phyloP scores from a whole-genome alignment of 2,888 invertebrate genomes.

The Scaptomyza cyrtandrae region DNA sequence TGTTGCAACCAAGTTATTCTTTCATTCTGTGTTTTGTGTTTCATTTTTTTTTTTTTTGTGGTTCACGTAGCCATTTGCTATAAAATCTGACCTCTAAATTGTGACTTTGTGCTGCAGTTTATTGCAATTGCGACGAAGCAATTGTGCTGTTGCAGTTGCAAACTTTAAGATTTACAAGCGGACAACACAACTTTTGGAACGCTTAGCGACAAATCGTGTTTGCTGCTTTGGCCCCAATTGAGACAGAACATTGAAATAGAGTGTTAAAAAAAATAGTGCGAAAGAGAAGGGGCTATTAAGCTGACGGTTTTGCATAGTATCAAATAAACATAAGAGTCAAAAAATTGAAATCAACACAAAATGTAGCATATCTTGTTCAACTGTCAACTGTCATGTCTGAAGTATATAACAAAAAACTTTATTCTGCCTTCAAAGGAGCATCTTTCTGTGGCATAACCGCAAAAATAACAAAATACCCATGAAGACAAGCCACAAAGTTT shows the following conservation, averaged over 20 bases:
- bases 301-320: neutral
- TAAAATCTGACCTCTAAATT: neutral
- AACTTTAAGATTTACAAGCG: slow-evolving; percentile 34
- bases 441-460: neutral
- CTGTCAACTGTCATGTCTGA: neutral
- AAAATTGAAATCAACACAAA: neutral
- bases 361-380: neutral
- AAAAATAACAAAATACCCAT: neutral
- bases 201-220: slow-evolving; percentile 16
- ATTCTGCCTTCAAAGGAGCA: neutral
- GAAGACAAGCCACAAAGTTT: neutral
- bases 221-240: slow-evolving; percentile 10
- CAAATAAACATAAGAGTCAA: neutral
- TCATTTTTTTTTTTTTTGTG: neutral
- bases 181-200: slow-evolving; percentile 22
- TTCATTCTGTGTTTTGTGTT: neutral
- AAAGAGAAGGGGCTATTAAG: neutral
- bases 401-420: neutral
- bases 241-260: neutral
- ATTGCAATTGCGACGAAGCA: slow-evolving; percentile 26
- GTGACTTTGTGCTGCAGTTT: slow-evolving; percentile 41
- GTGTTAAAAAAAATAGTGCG: neutral
- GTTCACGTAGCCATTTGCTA: neutral
- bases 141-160: slow-evolving; percentile 33
- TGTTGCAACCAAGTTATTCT: neutral